A percentile compares a stretch with the other conserved stretches of the same genome.
phyloP scores from a whole-genome alignment of 2,113 vertebrate species.

The Lamprotornis superbus region DNA sequence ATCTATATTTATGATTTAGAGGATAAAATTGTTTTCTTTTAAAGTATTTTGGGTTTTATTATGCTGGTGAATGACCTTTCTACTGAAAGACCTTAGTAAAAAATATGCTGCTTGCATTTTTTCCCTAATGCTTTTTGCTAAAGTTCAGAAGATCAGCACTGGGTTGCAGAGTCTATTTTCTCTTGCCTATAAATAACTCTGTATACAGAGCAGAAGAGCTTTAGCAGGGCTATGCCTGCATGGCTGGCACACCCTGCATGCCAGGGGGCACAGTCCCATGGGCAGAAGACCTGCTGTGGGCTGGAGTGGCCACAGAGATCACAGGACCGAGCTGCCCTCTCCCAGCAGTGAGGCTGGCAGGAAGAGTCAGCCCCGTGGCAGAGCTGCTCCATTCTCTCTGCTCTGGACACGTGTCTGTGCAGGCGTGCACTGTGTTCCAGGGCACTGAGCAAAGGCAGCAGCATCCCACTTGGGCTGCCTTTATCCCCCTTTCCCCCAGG shows the following conservation, averaged over 20 bases:
- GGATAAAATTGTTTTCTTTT: not conserved
- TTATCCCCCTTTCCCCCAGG: not conserved
- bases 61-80: not conserved
- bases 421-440: accelerated
- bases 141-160: not conserved
- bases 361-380: not conserved
- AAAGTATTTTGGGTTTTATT: not conserved
- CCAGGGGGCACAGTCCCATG: accelerated
- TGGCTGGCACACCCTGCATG: not conserved
- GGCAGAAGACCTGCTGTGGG: not conserved
- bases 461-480: not conserved
- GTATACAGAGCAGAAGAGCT: not conserved
- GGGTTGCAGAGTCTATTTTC: not conserved
- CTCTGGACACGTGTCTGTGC: accelerated
- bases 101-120: not conserved
- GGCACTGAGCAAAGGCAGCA: not conserved
- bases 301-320: accelerated
- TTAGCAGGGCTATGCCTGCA: not conserved
- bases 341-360: not conserved
- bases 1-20: not conserved
- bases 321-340: accelerated
- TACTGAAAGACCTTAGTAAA: not conserved
- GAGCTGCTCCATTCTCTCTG: not conserved
- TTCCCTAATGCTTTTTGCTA: not conserved
- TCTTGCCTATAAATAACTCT: not conserved